Evolutionary conservation across 2,113 vertebrate species (phyloP).

Genomic region (Machaerirhynchus nigripectus): DNA sequence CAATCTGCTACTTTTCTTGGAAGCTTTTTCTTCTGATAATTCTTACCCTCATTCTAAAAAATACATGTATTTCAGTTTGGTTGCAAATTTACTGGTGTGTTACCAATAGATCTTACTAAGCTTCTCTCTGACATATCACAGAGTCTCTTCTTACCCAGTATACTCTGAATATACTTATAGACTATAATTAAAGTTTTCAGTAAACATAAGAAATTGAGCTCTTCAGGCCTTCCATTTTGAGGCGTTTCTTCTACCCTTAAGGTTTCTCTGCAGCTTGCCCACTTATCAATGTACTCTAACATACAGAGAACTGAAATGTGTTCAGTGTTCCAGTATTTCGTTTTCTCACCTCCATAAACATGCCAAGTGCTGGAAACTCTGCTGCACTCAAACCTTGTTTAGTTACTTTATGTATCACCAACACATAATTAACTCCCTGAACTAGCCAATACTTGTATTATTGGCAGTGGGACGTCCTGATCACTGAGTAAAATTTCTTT

Average conservation of each 20-base stretch:
- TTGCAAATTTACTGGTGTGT: background rate
- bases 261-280: background rate
- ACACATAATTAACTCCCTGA: background rate
- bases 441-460: background rate
- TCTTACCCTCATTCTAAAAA: background rate
- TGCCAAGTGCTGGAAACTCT: background rate
- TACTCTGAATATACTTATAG: background rate
- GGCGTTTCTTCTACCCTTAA: background rate
- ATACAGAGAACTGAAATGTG: background rate
- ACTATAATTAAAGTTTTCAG: background rate
- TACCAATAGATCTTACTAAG: background rate
- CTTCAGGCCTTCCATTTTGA: background rate
- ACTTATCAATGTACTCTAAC: background rate
- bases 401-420: background rate
- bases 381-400: background rate
- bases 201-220: background rate
- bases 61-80: rapidly evolving
- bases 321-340: background rate
- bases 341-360: background rate
- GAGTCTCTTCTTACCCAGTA: background rate
- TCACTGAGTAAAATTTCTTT: background rate
- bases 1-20: background rate
- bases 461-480: background rate
- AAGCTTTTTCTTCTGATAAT: background rate
- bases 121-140: background rate